Conservation (phyloP, 92 coral and sea anemone species). For the Isaurus tuberculatus region DNA sequence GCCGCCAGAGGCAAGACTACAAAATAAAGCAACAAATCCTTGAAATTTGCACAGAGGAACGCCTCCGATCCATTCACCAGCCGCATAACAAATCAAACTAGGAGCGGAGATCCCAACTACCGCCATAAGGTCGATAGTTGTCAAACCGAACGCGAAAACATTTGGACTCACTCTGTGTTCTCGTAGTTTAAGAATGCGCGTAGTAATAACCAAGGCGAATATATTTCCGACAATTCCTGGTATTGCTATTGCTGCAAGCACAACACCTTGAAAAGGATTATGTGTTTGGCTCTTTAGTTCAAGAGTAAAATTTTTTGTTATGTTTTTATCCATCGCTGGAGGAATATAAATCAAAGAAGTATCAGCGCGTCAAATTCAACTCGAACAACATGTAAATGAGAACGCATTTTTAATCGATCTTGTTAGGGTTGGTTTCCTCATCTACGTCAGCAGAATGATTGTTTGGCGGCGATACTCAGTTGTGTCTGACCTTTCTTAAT, state of each 20-base stretch:
- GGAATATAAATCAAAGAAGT: no score
- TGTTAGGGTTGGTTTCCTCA: no score
- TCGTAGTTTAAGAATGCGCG: neutral
- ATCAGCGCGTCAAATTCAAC: no score
- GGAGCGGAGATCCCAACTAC: neutral
- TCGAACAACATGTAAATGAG: no score
- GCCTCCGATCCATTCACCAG: slow-evolving; percentile 22
- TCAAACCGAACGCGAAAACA: slow-evolving; percentile 16
- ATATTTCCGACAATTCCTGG: slow-evolving; percentile 10
- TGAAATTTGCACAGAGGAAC: slow-evolving; percentile 11
- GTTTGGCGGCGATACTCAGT: no score
- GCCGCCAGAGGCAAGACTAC: slow-evolving; percentile 18
- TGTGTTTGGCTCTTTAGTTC: neutral
- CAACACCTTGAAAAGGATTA: neutral
- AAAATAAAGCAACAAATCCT: slow-evolving; percentile 27
- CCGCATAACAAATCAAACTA: slow-evolving; percentile 10
- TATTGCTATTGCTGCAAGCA: slow-evolving; percentile 10
- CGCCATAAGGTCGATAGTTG: slow-evolving; percentile 2
- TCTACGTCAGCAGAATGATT: no score
- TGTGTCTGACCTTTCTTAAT: no score
- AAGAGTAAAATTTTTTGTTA: neutral
- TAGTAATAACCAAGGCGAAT: neutral
- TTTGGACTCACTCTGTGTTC: slow-evolving; percentile 10
- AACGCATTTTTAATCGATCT: no score
- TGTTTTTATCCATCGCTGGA: neutral